These are phyloP conservation scores for Stichodactyla mertensii DNA, from an alignment of 64 coral and sea anemone genomes.

Conservation along the genomic window DNA sequence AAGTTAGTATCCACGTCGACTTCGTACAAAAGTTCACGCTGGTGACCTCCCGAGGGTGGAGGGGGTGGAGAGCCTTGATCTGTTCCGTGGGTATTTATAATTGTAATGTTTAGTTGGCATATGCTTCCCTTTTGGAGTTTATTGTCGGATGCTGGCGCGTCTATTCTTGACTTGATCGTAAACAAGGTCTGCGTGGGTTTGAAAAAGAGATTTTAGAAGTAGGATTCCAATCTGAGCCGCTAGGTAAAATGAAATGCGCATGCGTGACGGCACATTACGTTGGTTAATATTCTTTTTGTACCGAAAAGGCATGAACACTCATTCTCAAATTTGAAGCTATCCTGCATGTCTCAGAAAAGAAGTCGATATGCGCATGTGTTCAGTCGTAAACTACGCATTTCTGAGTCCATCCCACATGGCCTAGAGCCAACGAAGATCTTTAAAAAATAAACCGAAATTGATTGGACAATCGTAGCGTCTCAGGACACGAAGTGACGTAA, in stretches of 20 bases:
- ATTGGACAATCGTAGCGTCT: not conserved
- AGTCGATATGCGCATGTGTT: no score
- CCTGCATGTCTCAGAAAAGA: no score
- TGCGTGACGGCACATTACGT: not conserved
- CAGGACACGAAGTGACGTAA: no score
- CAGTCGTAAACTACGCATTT: no score
- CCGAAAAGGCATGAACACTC: no score
- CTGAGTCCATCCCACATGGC: not conserved
- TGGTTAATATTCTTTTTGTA: no score
- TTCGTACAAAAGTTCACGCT: conserved; percentile 59
- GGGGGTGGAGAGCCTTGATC: not conserved
- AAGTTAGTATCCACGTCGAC: conserved; percentile 71
- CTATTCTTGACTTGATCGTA: conserved; percentile 70
- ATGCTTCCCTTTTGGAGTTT: conserved; percentile 36
- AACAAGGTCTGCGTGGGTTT: conserved; percentile 53
- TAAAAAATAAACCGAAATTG: not conserved
- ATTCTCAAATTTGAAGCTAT: no score
- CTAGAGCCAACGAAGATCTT: not conserved
- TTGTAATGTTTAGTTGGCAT: conserved; percentile 61
- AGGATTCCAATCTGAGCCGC: not conserved
- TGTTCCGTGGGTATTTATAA: conserved; percentile 26
- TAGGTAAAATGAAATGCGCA: not conserved
- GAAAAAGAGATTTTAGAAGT: not conserved
- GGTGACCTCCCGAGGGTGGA: not conserved
- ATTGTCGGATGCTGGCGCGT: conserved; percentile 31